phyloP scores from a whole-genome alignment of 2,113 vertebrate genomes.

The Pollachius pollachius region DNA sequence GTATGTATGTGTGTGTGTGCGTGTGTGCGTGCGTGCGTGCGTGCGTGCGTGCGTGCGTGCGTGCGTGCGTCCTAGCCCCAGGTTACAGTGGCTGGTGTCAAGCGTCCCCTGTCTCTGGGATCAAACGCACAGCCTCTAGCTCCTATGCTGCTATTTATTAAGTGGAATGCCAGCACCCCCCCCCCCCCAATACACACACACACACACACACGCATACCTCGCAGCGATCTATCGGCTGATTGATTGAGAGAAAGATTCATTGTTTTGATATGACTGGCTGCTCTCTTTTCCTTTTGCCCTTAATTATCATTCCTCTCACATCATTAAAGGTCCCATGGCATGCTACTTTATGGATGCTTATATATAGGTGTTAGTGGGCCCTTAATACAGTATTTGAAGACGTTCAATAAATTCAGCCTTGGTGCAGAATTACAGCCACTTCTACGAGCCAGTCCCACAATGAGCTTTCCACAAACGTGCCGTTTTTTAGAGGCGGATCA shows the following conservation, averaged over 20 bases:
- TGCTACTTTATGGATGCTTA: too few species aligned
- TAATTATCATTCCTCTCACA: too few species aligned
- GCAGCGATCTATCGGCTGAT: conserved; percentile 19
- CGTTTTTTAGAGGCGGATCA: too few species aligned
- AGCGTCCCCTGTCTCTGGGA: conserved; percentile 26
- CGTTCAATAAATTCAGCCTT: too few species aligned
- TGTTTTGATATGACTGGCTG: too few species aligned
- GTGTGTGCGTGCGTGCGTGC: background rate
- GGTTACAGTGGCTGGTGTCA: conserved; percentile 34
- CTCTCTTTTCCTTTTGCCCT: too few species aligned
- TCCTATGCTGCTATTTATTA: background rate
- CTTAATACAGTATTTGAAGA: too few species aligned
- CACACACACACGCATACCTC: background rate
- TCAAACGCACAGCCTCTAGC: conserved; percentile 32
- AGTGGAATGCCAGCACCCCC: background rate
- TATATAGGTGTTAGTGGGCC: too few species aligned
- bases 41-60: background rate
- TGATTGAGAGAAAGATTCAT: conserved; percentile 34
- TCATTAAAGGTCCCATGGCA: too few species aligned
- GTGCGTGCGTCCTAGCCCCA: conserved; percentile 17
- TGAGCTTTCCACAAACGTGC: too few species aligned
- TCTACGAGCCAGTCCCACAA: too few species aligned
- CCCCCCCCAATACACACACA: conserved; percentile 12
- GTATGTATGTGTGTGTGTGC: background rate
- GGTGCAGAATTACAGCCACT: too few species aligned